Evolutionary conservation across 2,113 vertebrate genomes (phyloP), one percentile per base, ranked within the genome.

Genomic region (Phyllopteryx taeniolatus): DNA sequence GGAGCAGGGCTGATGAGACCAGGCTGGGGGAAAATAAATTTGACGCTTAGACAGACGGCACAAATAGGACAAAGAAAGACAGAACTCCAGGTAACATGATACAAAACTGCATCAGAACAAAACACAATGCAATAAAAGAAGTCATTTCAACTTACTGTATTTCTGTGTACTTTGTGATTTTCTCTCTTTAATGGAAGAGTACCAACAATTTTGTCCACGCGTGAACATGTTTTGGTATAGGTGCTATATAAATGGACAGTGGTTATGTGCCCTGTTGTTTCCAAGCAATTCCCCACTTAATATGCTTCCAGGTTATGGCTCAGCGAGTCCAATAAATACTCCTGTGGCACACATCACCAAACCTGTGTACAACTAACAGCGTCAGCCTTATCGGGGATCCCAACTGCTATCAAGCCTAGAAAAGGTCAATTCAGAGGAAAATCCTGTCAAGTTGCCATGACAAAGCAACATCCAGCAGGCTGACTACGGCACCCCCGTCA

Each of bases 401-500:
- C n/a, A 51, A 17, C 65, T 47, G 46, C 65, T 51, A 46, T 33
- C 20, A 8, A 31, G 43, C 20, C 22, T 49, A 49, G 20, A 46
- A 8, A 67, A 49, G 46, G 31, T 49, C 44, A 27, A 51, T 7
- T 46, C 27, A 2, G 64, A 10, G 64, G 64, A 10, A 43, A 44
- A 22, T 42, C 59, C 14, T 67, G 43, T 27, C n/a, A 62, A 10
- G 66, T 35, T 20, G 31, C 72, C 17, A 46, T 67, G 66, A 68
- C 42, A 27, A 17, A 47, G 56, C 46, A 53, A 47, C 1, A 42
- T 72, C 31, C 70, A 47, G 19, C 10, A 8, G 12, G 56, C 15
- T 19, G 44, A 51, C 74, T 85, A 85, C 1, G 87, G 61, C 74
- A 79, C 85, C 89, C 92, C 65, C 90, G 94, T 81, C 54, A 94